Conservation (phyloP, 2,113 vertebrate species). For the Coregonus clupeaformis region DNA sequence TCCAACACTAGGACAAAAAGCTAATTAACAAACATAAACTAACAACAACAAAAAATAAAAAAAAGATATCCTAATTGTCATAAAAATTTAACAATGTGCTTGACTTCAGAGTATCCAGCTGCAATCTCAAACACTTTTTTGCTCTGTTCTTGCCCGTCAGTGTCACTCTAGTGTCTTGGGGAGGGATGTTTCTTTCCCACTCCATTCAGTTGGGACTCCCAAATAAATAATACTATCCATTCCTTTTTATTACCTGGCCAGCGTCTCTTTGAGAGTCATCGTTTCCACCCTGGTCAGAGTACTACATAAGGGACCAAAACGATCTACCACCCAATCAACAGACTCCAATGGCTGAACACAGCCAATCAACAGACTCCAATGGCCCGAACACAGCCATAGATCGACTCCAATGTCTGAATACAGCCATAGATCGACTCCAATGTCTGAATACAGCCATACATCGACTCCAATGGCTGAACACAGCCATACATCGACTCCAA, state of each 20-base stretch:
- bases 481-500: no score
- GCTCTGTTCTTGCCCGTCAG: conserved; percentile 39
- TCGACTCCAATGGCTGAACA: no score
- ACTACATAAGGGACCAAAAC: background rate
- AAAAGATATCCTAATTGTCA: no score
- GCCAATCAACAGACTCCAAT: no score
- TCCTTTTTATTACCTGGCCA: background rate
- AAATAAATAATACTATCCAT: background rate
- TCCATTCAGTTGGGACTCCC: conserved; percentile 4
- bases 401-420: background rate
- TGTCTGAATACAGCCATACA: background rate
- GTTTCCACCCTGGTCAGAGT: background rate
- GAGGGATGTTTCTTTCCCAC: background rate
- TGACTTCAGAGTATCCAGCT: conserved; percentile 56
- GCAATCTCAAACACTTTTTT: conserved; percentile 45
- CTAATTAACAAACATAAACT: conserved; percentile 12
- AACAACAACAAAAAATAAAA: conserved; percentile 25
- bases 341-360: background rate
- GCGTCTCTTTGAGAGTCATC: background rate
- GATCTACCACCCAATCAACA: background rate
- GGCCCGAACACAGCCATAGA: background rate
- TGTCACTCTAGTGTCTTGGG: conserved; percentile 44
- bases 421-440: no score
- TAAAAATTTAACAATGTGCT: conserved; percentile 23
- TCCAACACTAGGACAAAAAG: conserved; percentile 37